phyloP scores from a whole-genome alignment of 2,888 invertebrate genomes.

The Seira musarum region DNA sequence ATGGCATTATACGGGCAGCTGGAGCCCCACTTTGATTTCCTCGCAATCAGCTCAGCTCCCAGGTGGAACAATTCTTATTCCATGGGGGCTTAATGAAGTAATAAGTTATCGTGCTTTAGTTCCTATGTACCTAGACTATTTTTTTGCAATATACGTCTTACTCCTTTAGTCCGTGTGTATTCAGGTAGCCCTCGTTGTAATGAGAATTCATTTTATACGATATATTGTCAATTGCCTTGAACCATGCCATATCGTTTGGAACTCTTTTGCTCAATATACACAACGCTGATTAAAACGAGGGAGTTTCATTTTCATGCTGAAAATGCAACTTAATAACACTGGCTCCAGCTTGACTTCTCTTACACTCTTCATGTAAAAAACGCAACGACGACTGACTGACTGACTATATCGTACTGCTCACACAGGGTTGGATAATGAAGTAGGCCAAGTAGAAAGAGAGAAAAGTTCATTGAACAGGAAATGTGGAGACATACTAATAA shows the following conservation, averaged over 20 bases:
- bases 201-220: constrained; percentile 1
- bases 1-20: too few relatives aligned
- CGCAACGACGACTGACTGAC: too few relatives aligned
- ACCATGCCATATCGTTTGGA: constrained; percentile 3
- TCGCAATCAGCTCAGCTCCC: too few relatives aligned
- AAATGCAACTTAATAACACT: neutral
- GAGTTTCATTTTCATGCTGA: constrained; percentile 8
- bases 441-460: constrained; percentile 32
- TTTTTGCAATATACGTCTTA: constrained; percentile 4
- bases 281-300: constrained; percentile 10
- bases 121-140: too few relatives aligned
- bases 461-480: constrained; percentile 60
- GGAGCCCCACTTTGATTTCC: too few relatives aligned
- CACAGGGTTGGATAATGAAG: constrained; percentile 21
- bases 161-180: too few relatives aligned
- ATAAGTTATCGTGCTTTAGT: too few relatives aligned
- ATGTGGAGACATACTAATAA: constrained; percentile 55
- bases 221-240: neutral
- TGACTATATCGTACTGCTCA: too few relatives aligned
- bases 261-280: neutral
- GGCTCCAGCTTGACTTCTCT: constrained; percentile 5
- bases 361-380: too few relatives aligned
- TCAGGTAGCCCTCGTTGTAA: neutral
- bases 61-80: too few relatives aligned
- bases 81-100: too few relatives aligned